These are phyloP conservation scores for Clistopyga incitator DNA, from an alignment of 2,888 invertebrate species.

Conservation along the genomic window DNA sequence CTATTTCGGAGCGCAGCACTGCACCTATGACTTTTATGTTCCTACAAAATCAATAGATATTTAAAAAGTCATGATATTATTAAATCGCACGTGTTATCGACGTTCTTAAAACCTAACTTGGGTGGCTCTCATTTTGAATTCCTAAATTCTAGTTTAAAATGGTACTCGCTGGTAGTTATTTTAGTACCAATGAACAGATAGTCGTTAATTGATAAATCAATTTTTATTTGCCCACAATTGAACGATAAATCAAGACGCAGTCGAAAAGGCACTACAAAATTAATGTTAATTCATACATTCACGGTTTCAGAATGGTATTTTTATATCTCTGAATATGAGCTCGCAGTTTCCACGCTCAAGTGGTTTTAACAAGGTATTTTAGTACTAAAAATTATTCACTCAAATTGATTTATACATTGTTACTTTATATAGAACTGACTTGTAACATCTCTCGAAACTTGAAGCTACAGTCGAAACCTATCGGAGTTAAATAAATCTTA, in stretches of 20 bases:
- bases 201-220: no score
- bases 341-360: not conserved
- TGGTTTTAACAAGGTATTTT: not conserved
- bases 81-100: not conserved
- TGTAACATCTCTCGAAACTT: no score
- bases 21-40: not conserved
- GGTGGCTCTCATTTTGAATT: not conserved
- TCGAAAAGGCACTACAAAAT: not conserved
- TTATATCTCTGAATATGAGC: not conserved
- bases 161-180: no score
- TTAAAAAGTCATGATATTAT: not conserved
- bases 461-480: no score
- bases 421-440: not conserved
- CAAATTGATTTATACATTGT: not conserved
- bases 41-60: not conserved
- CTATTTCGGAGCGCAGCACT: not conserved
- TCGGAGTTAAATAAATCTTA: no score
- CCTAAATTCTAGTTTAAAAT: not conserved
- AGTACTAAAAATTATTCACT: no score
- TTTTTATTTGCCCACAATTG: no score
- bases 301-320: not conserved
- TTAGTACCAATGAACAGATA: no score
- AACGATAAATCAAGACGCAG: not conserved
- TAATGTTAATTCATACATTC: not conserved
- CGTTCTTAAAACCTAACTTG: not conserved